Evolutionary conservation across 2,797 vertebrate genomes (phyloP).

Genomic region (Ceryle rudis): DNA sequence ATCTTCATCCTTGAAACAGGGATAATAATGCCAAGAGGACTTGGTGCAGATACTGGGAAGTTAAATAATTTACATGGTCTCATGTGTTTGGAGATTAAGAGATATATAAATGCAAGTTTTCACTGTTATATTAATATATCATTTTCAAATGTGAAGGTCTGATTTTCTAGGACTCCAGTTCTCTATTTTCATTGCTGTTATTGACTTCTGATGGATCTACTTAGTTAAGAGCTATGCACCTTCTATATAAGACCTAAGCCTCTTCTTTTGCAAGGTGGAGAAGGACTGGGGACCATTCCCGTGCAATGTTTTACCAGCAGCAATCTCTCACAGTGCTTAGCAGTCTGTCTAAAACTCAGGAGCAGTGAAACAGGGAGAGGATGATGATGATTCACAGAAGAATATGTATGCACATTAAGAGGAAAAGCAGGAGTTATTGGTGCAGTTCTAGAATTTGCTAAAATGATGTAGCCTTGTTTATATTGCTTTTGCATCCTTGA

Average conservation of each 20-base stretch:
- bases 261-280: background rate
- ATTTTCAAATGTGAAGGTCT: background rate
- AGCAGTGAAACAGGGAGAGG: background rate
- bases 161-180: background rate
- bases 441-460: background rate
- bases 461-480: background rate
- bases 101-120: background rate
- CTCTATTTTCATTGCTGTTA: background rate
- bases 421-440: background rate
- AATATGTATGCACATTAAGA: background rate
- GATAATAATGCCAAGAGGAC: background rate
- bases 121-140: background rate
- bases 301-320: background rate
- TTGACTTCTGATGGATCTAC: background rate
- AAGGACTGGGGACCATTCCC: background rate
- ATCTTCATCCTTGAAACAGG: background rate
- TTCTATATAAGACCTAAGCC: background rate
- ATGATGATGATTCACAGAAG: background rate
- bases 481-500: background rate
- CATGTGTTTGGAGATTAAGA: background rate
- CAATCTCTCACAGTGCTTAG: background rate
- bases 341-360: background rate
- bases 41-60: background rate
- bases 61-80: background rate
- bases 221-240: background rate